A percentile compares a stretch with the other conserved stretches of the same genome.
Evolutionary conservation across 1,140 invertebrate genomes (phyloP).

Genomic region (Akabosia matsudoensis): DNA sequence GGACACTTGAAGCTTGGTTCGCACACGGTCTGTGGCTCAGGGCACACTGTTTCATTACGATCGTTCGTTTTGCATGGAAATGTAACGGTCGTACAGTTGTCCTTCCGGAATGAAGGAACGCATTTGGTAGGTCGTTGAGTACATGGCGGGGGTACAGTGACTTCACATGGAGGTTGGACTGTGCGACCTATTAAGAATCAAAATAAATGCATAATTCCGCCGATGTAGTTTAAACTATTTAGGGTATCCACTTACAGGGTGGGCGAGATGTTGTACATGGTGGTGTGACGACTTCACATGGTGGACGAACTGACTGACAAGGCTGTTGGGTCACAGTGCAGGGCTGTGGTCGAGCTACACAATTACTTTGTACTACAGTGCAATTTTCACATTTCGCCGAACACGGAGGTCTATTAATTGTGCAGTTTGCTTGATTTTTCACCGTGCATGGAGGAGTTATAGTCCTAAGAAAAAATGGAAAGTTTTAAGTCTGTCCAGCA

Average conservation of each 20-base stretch:
- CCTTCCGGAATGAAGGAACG: neutral
- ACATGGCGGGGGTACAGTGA: neutral
- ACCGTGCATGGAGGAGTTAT: neutral
- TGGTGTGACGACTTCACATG: neutral
- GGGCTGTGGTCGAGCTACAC: neutral
- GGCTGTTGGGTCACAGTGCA: neutral
- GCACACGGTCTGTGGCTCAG: neutral
- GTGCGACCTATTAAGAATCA: neutral
- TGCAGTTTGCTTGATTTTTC: neutral
- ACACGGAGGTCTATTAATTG: neutral
- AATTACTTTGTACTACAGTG: neutral
- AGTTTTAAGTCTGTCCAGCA: too few species aligned
- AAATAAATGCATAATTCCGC: neutral
- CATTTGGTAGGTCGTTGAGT: neutral
- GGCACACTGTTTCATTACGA: neutral
- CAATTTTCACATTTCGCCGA: constrained; percentile 4
- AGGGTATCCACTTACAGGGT: neutral
- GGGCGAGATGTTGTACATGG: neutral
- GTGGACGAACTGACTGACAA: neutral
- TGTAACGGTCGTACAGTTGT: neutral
- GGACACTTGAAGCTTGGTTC: neutral
- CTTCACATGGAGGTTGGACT: neutral
- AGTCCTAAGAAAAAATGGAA: neutral
- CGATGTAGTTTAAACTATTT: neutral
- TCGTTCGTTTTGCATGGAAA: neutral